Evolutionary conservation across 2,888 invertebrate species (phyloP).

Genomic region (Asteroscopus sphinx): DNA sequence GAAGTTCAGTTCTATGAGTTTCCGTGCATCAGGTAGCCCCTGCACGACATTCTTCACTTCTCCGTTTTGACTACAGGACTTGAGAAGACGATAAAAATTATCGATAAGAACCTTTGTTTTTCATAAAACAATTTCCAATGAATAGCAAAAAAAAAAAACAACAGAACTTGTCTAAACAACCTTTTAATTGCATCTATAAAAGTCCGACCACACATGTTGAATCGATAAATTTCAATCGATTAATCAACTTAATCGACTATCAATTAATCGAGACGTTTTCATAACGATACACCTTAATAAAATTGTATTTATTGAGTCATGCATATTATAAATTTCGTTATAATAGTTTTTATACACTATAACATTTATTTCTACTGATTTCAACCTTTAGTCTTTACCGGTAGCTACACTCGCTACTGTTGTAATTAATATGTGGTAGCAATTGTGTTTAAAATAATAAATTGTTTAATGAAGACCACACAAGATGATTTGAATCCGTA

Average conservation of each 20-base stretch:
- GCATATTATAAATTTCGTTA: conserved; percentile 5
- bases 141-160: background rate
- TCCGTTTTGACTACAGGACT: too few species aligned
- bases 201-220: conserved; percentile 54
- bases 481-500: conserved; percentile 5
- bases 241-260: conserved; percentile 37
- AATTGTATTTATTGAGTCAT: conserved; percentile 28
- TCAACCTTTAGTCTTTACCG: background rate
- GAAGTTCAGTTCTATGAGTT: too few species aligned
- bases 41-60: too few species aligned
- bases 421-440: conserved; percentile 11
- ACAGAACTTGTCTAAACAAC: conserved; percentile 7
- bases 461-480: conserved; percentile 21
- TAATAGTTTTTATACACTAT: background rate
- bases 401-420: conserved; percentile 3
- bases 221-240: conserved; percentile 50
- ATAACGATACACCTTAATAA: conserved; percentile 48
- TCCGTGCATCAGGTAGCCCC: too few species aligned
- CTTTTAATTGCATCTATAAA: conserved; percentile 29
- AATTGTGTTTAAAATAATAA: background rate
- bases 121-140: too few species aligned
- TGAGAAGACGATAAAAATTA: too few species aligned
- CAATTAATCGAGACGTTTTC: conserved; percentile 34
- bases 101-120: too few species aligned
- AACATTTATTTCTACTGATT: conserved; percentile 14